phyloP scores from a whole-genome alignment of 2,113 vertebrate genomes.

The Oryzias curvinotus region DNA sequence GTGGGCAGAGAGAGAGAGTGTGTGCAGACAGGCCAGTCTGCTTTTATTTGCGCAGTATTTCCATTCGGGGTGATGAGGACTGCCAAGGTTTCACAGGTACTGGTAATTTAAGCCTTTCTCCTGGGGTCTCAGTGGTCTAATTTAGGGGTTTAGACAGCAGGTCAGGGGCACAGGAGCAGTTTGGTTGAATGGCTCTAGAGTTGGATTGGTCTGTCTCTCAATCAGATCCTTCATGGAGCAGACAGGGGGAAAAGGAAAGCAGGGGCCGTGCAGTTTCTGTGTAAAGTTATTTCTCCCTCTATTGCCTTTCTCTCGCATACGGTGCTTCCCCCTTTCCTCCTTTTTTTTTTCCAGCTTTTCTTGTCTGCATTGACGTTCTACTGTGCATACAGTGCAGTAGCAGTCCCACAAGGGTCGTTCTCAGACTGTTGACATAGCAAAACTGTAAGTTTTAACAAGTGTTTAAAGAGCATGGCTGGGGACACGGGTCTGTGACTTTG shows the following conservation, averaged over 20 bases:
- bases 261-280: conserved; percentile 32
- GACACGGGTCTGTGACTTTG: conserved; percentile 74
- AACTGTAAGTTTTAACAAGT: conserved; percentile 76
- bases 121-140: conserved; percentile 71
- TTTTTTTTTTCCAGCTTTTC: conserved; percentile 6
- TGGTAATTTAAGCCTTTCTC: conserved; percentile 68
- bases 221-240: conserved; percentile 71
- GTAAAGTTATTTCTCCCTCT: conserved; percentile 35
- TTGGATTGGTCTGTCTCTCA: conserved; percentile 66
- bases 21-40: conserved; percentile 72
- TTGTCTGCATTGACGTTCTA: conserved; percentile 39
- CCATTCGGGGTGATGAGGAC: conserved; percentile 67
- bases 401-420: conserved; percentile 69
- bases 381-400: conserved; percentile 47
- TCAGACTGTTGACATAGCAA: conserved; percentile 76
- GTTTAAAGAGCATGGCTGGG: conserved; percentile 74
- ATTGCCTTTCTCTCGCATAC: conserved; percentile 25
- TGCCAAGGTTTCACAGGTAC: conserved; percentile 75
- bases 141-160: conserved; percentile 73
- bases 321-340: neutral
- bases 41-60: conserved; percentile 76
- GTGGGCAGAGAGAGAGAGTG: conserved; percentile 69
- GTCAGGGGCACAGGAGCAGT: conserved; percentile 60
- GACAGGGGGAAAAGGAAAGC: conserved; percentile 32
- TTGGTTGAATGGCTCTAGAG: conserved; percentile 60